Evolutionary conservation across 2,113 vertebrate species (phyloP), one percentile per base, ranked within the genome.

Genomic region (Neomonachus schauinslandi): DNA sequence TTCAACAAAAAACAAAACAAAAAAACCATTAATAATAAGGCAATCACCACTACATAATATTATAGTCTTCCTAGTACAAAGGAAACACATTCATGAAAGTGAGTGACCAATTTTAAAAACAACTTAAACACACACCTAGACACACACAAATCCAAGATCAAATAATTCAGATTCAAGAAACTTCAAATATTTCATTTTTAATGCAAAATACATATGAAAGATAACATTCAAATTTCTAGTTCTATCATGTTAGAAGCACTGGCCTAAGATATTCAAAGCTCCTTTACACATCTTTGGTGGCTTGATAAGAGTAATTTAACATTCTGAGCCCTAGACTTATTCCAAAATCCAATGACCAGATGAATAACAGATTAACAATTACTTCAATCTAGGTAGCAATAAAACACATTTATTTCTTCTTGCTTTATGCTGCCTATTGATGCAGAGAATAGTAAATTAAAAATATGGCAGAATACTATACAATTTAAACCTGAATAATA

Each of bases 121-220:
- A 88, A 83, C 42, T 84, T 63, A 36, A 61, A 76, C 69, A 51
- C 4, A 55, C 13, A 93, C 21, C 86, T 13, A 67, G 63, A 33
- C 13, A 28, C 36, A 49, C 49, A 86, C 10, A 63, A 71, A 95
- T 87, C 95, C 55, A 93, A 94, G 5, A 83, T 65, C n/a, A 84
- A 97, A 88, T 63, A 90, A 92, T 33, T 88, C 4, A 92, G 1
- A 28, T 46, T 91, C 59, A 79, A 95, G 53, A 89, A 95, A 96
- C 57, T 88, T 87, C 46, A 72, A 95, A 22, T 80, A 80, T 53
- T 95, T 82, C 77, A 55, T 81, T 89, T 53, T 90, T 77, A 97
- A 65, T 61, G 65, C n/a, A 86, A 96, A 94, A 84, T 21, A 91
- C n/a, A 74, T 67, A 63, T 39, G 53, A 69, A 91, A 96, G 19